Evolutionary conservation across 2,888 invertebrate species (phyloP).

Genomic region (Stegana nigrithorax): DNA sequence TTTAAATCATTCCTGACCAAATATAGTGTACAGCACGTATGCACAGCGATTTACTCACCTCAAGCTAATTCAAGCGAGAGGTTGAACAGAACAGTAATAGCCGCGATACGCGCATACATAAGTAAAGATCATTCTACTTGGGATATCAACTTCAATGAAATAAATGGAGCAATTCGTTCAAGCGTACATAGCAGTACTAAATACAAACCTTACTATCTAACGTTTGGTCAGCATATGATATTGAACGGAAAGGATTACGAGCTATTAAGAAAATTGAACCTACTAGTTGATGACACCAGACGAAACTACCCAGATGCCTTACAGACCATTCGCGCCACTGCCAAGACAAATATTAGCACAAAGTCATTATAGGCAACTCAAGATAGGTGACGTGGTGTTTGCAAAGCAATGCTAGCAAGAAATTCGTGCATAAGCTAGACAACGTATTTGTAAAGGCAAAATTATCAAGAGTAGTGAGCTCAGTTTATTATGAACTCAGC

Average conservation of each 20-base stretch:
- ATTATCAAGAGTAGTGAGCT: neutral
- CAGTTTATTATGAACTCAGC: slow-evolving; percentile 3
- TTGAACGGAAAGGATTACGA: slow-evolving; percentile 14
- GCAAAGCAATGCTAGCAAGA: slow-evolving; percentile 7
- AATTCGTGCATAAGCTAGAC: slow-evolving; percentile 4
- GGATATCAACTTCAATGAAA: slow-evolving; percentile 24
- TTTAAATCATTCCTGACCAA: neutral
- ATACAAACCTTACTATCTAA: slow-evolving; percentile 20
- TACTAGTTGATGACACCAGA: neutral
- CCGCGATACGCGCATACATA: slow-evolving; percentile 27
- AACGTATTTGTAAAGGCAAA: slow-evolving; percentile 1
- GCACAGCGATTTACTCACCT: neutral
- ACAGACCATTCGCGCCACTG: neutral
- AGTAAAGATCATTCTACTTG: slow-evolving; percentile 26
- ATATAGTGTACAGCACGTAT: neutral
- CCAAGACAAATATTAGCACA: neutral
- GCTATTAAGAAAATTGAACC: neutral
- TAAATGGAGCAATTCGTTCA: slow-evolving; percentile 17
- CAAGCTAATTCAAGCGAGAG: neutral
- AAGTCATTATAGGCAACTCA: neutral
- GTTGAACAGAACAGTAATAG: slow-evolving; percentile 27
- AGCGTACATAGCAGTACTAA: slow-evolving; percentile 14
- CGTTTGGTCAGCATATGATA: slow-evolving; percentile 28
- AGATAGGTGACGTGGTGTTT: slow-evolving; percentile 20
- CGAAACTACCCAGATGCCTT: neutral